These are phyloP conservation scores for Globodera rostochiensis DNA, from an alignment of 1,140 invertebrate species.

Conservation along the genomic window DNA sequence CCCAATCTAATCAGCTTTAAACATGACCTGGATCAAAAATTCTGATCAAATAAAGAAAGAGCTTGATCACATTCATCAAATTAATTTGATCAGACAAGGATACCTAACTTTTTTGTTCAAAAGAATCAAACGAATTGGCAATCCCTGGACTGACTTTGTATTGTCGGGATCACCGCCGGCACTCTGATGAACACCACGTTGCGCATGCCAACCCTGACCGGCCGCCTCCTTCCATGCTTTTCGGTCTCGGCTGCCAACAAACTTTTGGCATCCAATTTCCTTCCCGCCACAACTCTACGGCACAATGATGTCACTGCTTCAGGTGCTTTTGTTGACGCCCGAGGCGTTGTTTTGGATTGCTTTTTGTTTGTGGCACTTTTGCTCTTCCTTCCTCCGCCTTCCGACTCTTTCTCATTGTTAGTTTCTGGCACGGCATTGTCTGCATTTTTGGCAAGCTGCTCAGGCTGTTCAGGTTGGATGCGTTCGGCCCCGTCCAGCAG, in stretches of 20 bases:
- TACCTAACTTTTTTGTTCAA: too few relatives aligned
- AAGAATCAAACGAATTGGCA: background rate
- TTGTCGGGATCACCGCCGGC: conserved; percentile 15
- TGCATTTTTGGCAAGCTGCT: background rate
- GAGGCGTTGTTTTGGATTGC: background rate
- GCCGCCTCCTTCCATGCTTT: background rate
- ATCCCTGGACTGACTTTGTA: conserved; percentile 1
- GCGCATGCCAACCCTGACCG: background rate
- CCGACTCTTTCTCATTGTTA: background rate
- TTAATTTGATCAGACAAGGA: too few relatives aligned
- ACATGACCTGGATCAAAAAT: too few relatives aligned
- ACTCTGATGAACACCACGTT: conserved; percentile 16
- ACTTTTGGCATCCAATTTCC: conserved; percentile 14
- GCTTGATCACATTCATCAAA: too few relatives aligned
- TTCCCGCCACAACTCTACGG: conserved; percentile 17
- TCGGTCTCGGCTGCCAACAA: background rate
- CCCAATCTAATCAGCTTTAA: too few relatives aligned
- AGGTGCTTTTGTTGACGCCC: background rate
- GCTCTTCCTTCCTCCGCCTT: background rate
- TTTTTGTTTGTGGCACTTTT: conserved; percentile 9
- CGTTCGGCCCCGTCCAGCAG: conserved; percentile 28
- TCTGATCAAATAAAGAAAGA: too few relatives aligned
- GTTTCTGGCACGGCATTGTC: background rate
- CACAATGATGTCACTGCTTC: background rate
- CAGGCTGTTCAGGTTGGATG: background rate